Percentiles rank a stretch among this genome's conserved stretches.
These are phyloP conservation scores for Sebastes hubbsi DNA, from an alignment of 2,797 vertebrate genomes.

Conservation along the genomic window DNA sequence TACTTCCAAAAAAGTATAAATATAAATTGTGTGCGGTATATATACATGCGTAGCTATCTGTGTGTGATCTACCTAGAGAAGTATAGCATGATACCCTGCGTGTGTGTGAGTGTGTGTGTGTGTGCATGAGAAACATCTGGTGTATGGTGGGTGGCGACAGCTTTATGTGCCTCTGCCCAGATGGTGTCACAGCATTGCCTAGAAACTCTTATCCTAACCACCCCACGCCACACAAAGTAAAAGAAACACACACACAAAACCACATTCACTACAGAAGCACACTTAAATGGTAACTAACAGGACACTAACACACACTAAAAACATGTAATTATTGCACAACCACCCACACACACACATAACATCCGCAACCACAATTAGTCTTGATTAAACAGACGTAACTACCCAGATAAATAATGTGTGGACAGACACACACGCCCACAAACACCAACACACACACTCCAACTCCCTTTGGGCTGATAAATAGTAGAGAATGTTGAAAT, in stretches of 20 bases:
- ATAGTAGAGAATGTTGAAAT: conserved; percentile 66
- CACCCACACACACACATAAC: conserved; percentile 27
- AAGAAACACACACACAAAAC: conserved; percentile 30
- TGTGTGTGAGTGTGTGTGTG: conserved; percentile 51
- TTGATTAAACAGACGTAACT: conserved; percentile 78
- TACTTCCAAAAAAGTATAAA: conserved; percentile 1
- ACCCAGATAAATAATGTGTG: conserved; percentile 72
- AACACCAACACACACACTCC: conserved; percentile 24
- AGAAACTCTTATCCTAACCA: conserved; percentile 83
- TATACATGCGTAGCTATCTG: conserved; percentile 39
- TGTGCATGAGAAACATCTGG: conserved; percentile 85
- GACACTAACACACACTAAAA: conserved; percentile 37
- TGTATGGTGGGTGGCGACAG: conserved; percentile 82
- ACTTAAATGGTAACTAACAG: conserved; percentile 36
- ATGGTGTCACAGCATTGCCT: conserved; percentile 86
- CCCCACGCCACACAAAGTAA: conserved; percentile 13
- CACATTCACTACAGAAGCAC: conserved; percentile 20
- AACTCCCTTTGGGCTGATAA: conserved; percentile 68
- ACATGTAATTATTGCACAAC: conserved; percentile 37
- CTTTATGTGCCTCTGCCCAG: conserved; percentile 86
- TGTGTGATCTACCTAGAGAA: conserved; percentile 35
- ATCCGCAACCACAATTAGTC: conserved; percentile 69
- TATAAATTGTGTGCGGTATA: conserved; percentile 19
- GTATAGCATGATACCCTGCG: conserved; percentile 41
- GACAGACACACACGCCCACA: conserved; percentile 44